Conservation (phyloP, 1,140 invertebrate species). For the Drosophila chauvacae region DNA sequence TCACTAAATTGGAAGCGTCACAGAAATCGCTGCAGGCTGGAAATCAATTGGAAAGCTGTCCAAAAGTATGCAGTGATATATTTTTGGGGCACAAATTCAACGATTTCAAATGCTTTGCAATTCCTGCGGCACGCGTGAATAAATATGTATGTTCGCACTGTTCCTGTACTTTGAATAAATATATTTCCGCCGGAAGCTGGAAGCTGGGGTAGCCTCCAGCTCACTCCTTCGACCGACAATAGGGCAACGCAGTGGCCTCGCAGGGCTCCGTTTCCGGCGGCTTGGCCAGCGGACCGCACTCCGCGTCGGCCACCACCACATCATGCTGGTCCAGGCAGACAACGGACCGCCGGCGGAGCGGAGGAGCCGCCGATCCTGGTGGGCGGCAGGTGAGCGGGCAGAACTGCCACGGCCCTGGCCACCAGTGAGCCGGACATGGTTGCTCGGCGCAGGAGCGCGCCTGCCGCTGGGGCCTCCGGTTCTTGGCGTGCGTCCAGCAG, state of each 20-base stretch:
- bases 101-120: not conserved
- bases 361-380: conserved; percentile 84
- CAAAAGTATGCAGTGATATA: not conserved
- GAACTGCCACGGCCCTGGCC: conserved; percentile 92
- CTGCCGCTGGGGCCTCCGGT: conserved; percentile 87
- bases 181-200: not conserved
- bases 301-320: conserved; percentile 89
- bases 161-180: conserved; percentile 40
- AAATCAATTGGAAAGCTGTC: not conserved
- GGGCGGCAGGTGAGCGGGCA: conserved; percentile 90
- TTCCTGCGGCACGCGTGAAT: conserved; percentile 21
- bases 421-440: conserved; percentile 91
- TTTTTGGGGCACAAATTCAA: not conserved
- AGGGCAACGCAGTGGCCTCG: conserved; percentile 85
- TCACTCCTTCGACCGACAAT: conserved; percentile 84
- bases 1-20: conserved; percentile 10
- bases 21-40: not conserved
- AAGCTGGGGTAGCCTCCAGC: not conserved
- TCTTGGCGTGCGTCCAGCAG: conserved; percentile 87
- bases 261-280: conserved; percentile 88
- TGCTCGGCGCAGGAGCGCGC: conserved; percentile 89
- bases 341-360: conserved; percentile 87
- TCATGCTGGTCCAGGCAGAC: conserved; percentile 90
- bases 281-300: conserved; percentile 86
- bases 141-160: conserved; percentile 34